Evolutionary conservation across 2,797 vertebrate species (phyloP).

Genomic region (Otus scops): DNA sequence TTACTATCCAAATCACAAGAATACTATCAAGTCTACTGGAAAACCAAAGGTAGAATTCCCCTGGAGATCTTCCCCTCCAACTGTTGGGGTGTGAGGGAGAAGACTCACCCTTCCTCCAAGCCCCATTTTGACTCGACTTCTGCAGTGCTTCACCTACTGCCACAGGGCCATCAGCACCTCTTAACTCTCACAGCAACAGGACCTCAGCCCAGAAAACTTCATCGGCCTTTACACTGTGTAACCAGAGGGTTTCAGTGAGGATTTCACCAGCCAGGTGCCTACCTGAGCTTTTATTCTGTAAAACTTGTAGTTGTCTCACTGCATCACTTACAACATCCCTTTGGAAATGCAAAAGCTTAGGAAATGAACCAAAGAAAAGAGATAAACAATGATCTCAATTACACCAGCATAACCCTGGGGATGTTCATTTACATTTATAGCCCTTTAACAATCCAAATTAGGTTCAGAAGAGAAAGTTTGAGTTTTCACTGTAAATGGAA

Average conservation of each 20-base stretch:
- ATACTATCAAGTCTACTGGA: background rate
- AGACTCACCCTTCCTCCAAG: background rate
- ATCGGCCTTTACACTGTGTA: accelerated
- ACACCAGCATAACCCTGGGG: background rate
- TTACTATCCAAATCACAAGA: background rate
- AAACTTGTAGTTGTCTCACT: background rate
- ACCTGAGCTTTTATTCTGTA: background rate
- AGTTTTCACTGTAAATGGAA: background rate
- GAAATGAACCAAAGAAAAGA: background rate
- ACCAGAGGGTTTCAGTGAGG: accelerated
- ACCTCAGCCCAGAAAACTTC: background rate
- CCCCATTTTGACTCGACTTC: background rate
- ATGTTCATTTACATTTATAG: background rate
- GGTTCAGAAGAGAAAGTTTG: background rate
- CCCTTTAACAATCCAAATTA: background rate
- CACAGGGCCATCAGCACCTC: background rate
- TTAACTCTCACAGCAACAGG: background rate
- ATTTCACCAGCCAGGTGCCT: accelerated
- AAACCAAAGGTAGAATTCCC: background rate
- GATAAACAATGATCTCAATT: background rate
- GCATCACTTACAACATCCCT: background rate
- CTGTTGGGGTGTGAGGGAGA: background rate
- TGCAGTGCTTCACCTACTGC: background rate
- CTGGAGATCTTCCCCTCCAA: background rate
- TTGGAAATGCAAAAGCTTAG: background rate